These are phyloP conservation scores for Drosophila helvetica DNA, from an alignment of 2,888 invertebrate species.

Conservation along the genomic window DNA sequence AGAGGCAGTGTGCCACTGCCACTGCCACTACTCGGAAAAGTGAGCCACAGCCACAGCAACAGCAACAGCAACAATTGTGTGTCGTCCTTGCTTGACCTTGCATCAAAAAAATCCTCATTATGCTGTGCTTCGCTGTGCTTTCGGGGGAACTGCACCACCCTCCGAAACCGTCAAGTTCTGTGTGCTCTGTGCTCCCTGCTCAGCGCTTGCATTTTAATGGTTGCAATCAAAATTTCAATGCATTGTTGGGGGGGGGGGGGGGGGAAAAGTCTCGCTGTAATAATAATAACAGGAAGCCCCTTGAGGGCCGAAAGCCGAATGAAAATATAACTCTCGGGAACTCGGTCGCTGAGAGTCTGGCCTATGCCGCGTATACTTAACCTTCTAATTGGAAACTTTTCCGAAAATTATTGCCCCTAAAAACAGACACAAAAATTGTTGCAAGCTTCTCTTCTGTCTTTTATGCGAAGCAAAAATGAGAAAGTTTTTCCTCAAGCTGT, in stretches of 20 bases:
- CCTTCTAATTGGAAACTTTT: slow-evolving; percentile 59
- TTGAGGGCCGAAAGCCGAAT: slow-evolving; percentile 3
- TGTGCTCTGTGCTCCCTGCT: background rate
- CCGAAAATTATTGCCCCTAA: slow-evolving; percentile 39
- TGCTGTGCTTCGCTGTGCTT: slow-evolving; percentile 41
- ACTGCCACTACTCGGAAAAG: background rate
- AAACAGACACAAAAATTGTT: slow-evolving; percentile 30
- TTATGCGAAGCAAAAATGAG: slow-evolving; percentile 57
- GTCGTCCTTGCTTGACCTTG: slow-evolving; percentile 74
- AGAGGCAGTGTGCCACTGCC: slow-evolving; percentile 15
- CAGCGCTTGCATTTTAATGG: slow-evolving; percentile 69
- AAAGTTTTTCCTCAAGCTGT: slow-evolving; percentile 51
- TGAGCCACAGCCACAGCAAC: slow-evolving; percentile 24
- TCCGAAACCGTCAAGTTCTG: slow-evolving; percentile 46
- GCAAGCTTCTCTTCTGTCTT: slow-evolving; percentile 20
- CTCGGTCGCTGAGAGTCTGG: slow-evolving; percentile 5
- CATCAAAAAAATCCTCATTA: slow-evolving; percentile 68
- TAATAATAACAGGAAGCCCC: slow-evolving; percentile 49
- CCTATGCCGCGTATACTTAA: slow-evolving; percentile 50
- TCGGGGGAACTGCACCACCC: slow-evolving; percentile 9
- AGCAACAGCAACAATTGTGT: slow-evolving; percentile 53
- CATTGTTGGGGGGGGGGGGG: slow-evolving; percentile 65
- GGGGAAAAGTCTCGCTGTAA: slow-evolving; percentile 39
- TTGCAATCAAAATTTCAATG: slow-evolving; percentile 75
- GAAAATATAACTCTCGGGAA: background rate